Conservation (phyloP, 2,113 vertebrate genomes). For the Poeciliopsis turrubarensis region DNA sequence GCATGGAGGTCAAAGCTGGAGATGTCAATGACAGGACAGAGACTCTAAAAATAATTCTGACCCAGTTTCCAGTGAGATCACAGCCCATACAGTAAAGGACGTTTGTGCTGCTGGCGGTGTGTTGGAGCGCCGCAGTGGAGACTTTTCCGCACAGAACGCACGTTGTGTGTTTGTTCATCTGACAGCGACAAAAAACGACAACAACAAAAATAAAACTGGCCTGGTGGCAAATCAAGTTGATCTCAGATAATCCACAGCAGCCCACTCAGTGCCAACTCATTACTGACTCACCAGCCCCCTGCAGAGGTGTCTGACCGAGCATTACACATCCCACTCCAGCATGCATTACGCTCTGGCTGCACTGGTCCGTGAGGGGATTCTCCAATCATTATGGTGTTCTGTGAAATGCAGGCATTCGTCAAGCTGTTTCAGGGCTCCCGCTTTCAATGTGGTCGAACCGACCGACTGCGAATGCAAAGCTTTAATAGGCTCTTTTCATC, state of each 20-base stretch:
- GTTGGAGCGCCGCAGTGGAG: slow-evolving; percentile 1
- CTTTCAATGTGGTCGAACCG: neutral
- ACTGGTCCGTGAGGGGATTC: slow-evolving; percentile 8
- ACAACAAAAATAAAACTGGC: slow-evolving; percentile 18
- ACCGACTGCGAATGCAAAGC: slow-evolving; percentile 13
- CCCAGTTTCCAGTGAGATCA: slow-evolving; percentile 61
- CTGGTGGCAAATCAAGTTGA: slow-evolving; percentile 45
- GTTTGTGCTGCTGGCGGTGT: slow-evolving; percentile 13
- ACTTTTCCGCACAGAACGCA: neutral
- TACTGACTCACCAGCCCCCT: slow-evolving; percentile 56
- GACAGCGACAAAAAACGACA: slow-evolving; percentile 9
- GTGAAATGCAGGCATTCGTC: neutral
- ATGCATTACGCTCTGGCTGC: slow-evolving; percentile 26
- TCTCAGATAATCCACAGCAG: slow-evolving; percentile 54
- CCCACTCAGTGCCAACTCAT: slow-evolving; percentile 54
- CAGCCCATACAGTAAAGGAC: slow-evolving; percentile 23
- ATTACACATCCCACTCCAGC: slow-evolving; percentile 52
- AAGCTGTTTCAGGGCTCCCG: neutral
- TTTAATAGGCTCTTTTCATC: slow-evolving; percentile 29
- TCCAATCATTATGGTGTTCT: slow-evolving; percentile 5
- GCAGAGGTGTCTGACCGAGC: slow-evolving; percentile 56
- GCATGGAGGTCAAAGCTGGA: slow-evolving; percentile 46
- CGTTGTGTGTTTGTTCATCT: slow-evolving; percentile 12
- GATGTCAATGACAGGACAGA: slow-evolving; percentile 56
- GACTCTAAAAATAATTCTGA: slow-evolving; percentile 64